Evolutionary conservation across 2,888 invertebrate genomes (phyloP).

Genomic region (Drosophila robusta): DNA sequence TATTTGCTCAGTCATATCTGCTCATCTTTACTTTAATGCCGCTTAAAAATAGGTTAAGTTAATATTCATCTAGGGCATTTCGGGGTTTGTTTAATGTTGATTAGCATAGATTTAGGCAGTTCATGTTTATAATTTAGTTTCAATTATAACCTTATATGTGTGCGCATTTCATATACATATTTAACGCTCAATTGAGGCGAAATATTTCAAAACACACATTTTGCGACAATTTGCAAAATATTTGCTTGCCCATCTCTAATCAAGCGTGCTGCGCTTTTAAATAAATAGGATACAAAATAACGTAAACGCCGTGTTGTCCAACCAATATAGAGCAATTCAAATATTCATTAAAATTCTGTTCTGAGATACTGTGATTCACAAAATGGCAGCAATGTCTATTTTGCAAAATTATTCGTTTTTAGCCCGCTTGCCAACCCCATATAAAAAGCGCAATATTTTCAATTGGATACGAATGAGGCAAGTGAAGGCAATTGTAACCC

Average conservation of each 20-base stretch:
- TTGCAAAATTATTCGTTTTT: conserved; percentile 25
- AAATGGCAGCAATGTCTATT: conserved; percentile 27
- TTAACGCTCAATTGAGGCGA: conserved; percentile 19
- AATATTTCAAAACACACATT: conserved; percentile 1
- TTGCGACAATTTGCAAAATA: conserved; percentile 10
- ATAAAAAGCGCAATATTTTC: conserved; percentile 21
- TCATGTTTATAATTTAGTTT: conserved; percentile 39
- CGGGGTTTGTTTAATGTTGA: conserved; percentile 20
- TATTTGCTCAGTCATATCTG: conserved; percentile 48
- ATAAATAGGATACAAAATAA: conserved; percentile 29
- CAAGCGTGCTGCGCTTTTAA: conserved; percentile 12
- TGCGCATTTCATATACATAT: conserved; percentile 3
- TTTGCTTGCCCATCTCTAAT: conserved; percentile 7
- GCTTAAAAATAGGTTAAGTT: conserved; percentile 14
- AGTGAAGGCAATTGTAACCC: not conserved
- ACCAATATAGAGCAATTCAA: not conserved
- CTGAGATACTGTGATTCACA: conserved; percentile 7
- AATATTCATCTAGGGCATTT: conserved; percentile 31
- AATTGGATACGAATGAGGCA: conserved; percentile 6
- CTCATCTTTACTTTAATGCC: conserved; percentile 24
- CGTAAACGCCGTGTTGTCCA: conserved; percentile 17
- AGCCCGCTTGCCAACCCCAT: conserved; percentile 16
- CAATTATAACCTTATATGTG: conserved; percentile 1
- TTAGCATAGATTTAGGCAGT: conserved; percentile 27
- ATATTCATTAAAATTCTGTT: conserved; percentile 19